Evolutionary conservation across 2,888 invertebrate genomes (phyloP), one percentile per base, ranked within the genome.

Genomic region (Hedya salicella): DNA sequence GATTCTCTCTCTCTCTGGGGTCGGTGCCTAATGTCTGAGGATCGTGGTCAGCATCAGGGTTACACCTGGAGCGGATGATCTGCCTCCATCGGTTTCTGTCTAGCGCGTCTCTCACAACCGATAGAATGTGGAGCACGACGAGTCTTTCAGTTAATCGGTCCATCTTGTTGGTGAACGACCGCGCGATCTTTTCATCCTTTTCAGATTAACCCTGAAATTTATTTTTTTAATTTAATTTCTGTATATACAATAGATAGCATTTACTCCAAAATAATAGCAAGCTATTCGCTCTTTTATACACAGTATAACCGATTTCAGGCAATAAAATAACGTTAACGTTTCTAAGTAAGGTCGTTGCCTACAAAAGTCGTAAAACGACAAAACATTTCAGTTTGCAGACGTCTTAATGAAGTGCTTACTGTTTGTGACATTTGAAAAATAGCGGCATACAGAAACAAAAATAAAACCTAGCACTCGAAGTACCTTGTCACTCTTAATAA

Each of bases 381-480:
- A 53, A 16, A 53, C 42, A 62, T 53, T 53, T 46, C 16, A 46
- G 36, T 19, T 62, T 32, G 21, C 53, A 62, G 62, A 53, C 53
- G 8, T n/a, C 39, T 49, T 53, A 62, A 53, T 62, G 46, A 62
- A 62, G 62, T 53, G 36, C 59, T 48, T 54, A 48, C 53, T 53
- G 46, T 46, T 16, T 62, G 62, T 44, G 62, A 53, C 62, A 46
- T 32, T 50, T 62, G 62, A 62, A 62, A 62, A 53, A 53, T 53
- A n/a, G 21, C 53, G 19, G 48, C 9, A 39, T 32, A 39, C 36
- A 30, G 32, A 62, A 53, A 62, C 62, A 62, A 48, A 48, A 48
- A 48, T 39, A 49, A 19, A 44, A 17, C 42, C 13, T 8, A 25
- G 54, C 5, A 25, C 14, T 9, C 1, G 30, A 17, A 53, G 13